Base-by-base conservation (phyloP, 2,888 invertebrate species). In the Marasmarcha lunaedactyla region DNA sequence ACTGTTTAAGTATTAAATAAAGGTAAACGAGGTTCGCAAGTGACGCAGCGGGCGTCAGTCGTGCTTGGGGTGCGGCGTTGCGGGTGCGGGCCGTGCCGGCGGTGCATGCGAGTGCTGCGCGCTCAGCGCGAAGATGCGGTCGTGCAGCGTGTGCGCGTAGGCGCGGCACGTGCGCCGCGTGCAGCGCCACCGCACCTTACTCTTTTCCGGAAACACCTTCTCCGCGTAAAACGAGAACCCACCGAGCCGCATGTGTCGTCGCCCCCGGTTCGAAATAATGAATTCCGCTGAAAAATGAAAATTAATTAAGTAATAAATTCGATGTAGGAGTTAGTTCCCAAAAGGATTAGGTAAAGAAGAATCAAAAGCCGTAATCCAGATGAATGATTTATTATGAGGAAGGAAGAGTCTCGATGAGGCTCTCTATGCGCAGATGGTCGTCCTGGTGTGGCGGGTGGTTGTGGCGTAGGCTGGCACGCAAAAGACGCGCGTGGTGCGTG, bases 201-300 rank as follows among this genome's bases (percentile, higher is more conserved):
- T 81, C 63, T 84, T 84, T 62, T 83, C 78, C 1, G 81, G 84
- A 46, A 84, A 83, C 45, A 78, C 83, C 58, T 84, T 84, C 64
- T 84, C 84, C 39, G 84, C 84, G 48, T 84, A 84, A 64, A 84
- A 84, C 30, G 84, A 76, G 54, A 83, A 84, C 40, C 84, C 84
- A 43, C 68, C 71, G 44, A 84, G 71, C 46, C 79, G 74, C 83
- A 84, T 79, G 50, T 84, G 84, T 46, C 84, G 66, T 45, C 83
- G 66, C 26, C 84, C 84, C 26, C 84, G 77, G 53, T 84, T 84
- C 44, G 84, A 83, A 63, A 84, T 84, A 71, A 84, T 78, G 77
- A 83, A 84, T 62, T 84, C 79, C 52, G 83, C 84, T 84, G 83
- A 46, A 83, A 84, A 71, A 6, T 30, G 6, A 11, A 3, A 20